Base-by-base conservation (phyloP, 1,140 invertebrate genomes). In the Drosophila dunni region DNA sequence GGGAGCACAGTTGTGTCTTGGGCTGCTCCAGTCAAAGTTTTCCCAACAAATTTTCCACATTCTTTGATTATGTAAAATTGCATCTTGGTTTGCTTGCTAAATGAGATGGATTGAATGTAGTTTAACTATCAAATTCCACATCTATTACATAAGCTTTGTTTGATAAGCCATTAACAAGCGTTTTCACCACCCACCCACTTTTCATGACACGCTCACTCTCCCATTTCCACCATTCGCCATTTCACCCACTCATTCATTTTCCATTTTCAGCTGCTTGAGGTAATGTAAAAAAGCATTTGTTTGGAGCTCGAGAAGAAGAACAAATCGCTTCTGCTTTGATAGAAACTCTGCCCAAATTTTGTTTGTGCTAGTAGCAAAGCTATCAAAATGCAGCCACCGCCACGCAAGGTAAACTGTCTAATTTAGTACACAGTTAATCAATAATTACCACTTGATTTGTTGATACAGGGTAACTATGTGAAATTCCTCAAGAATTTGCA, bases 401-500 rank as follows among this genome's bases (percentile, higher is more conserved):
- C 91, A 75, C 90, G 91, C 58, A 92, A 92, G 91, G 91, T 92
- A 91, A 89, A 60, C 20, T 29, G 24, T 29, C 24, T 29, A 29
- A 29, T 29, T 29, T 29, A 29, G 24, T 29, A 29, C 6, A 29
- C 6, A 29, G 24, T 29, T 29, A 29, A 29, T 29, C 24, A 29
- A 3, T 17, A 56, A 3, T 20, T 29, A 42, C 9, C 2, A 9
- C 33, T 48, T 17, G 33, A 29, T 53, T 36, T 42, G 15, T 24
- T 2, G 40, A 33, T 58, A 3, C 93, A 98, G 97, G 96, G 97
- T 91, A 96, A 97, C 93, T 96, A 96, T 93, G 95, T 95, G 81
- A 98, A 97, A 93, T 98, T 96, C 94, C 94, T 98, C 69, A 97
- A 97, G 94, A 97, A 97, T 93, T 94, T 98, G 53, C 98, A 99